Evolutionary conservation across 2,888 invertebrate species (phyloP), one percentile per base, ranked within the genome.

Genomic region (Cactoblastis cactorum): DNA sequence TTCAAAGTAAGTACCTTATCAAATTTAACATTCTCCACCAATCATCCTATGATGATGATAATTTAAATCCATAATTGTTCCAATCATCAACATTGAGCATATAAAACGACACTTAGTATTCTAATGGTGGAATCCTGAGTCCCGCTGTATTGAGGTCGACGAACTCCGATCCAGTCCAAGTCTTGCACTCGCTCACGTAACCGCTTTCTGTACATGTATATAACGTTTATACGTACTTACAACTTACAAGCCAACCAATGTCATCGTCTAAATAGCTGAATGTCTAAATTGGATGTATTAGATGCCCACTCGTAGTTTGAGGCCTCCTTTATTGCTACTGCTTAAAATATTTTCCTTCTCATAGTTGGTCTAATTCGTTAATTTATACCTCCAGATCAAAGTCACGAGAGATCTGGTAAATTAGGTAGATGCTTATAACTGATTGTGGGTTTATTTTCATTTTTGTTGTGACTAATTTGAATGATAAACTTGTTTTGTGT

Each of bases 111-210:
- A 65, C 73, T 83, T 80, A 76, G 77, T 84, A 85, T 85, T 86
- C 83, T 74, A 77, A 69, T 71, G 66, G 74, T 77, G 72, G 71
- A 81, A 84, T 87, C 88, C 88, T 83, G 83, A 81, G 80, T 85
- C 87, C 88, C 83, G 80, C 80, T 80, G 68, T 73, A 72, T 68
- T 63, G 77, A 73, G 84, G 85, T 86, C 83, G 74, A 65, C 65
- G 83, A 80, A 78, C 88, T 83, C 76, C 58, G 77, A 83, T 83
- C 88, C 87, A 87, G 86, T 84, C 79, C 81, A 79, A 71, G 85
- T 80, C 86, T 87, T 87, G 80, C 83, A 80, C 74, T 79, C 80
- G 78, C 79, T 77, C 80, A 83, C 86, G 83, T 84, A 86, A 85
- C 81, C 76, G 80, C 81, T 80, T 80, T 80, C 77, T 77, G 78